Evolutionary conservation across 1,140 invertebrate species (phyloP).

Genomic region (Diorhabda sublineata): DNA sequence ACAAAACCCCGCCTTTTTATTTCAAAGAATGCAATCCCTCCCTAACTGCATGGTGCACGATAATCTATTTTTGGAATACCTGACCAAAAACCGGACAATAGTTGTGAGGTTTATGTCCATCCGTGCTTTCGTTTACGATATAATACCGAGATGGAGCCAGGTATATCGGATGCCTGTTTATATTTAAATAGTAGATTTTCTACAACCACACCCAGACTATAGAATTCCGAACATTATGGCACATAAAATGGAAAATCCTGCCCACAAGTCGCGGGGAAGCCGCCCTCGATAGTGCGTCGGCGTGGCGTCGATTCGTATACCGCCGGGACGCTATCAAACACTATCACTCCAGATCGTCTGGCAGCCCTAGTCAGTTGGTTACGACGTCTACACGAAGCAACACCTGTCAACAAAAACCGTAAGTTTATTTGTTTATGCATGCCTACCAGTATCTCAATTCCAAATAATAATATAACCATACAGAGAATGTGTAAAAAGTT

Average conservation of each 20-base stretch:
- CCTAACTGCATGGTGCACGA: slow-evolving; percentile 9
- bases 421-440: slow-evolving; percentile 4
- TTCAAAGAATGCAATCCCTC: slow-evolving; percentile 36
- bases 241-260: slow-evolving; percentile 45
- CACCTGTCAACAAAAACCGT: slow-evolving; percentile 5
- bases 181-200: slow-evolving; percentile 6
- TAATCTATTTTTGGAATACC: not conserved
- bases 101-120: not conserved
- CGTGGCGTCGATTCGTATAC: slow-evolving; percentile 35
- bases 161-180: not conserved
- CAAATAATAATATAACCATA: too few species aligned
- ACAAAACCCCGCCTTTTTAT: slow-evolving; percentile 38
- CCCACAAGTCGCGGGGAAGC: slow-evolving; percentile 43
- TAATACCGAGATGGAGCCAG: not conserved
- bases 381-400: slow-evolving; percentile 4
- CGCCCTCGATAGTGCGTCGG: slow-evolving; percentile 42
- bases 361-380: slow-evolving; percentile 8
- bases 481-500: not conserved
- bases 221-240: slow-evolving; percentile 37
- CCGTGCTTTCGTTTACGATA: not conserved
- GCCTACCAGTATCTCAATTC: not conserved
- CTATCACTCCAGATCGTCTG: slow-evolving; percentile 10
- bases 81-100: not conserved
- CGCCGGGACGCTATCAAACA: slow-evolving; percentile 33
- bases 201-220: slow-evolving; percentile 44